These are phyloP conservation scores for Dorcus parallelipipedus DNA, from an alignment of 2,888 invertebrate genomes.

Conservation along the genomic window DNA sequence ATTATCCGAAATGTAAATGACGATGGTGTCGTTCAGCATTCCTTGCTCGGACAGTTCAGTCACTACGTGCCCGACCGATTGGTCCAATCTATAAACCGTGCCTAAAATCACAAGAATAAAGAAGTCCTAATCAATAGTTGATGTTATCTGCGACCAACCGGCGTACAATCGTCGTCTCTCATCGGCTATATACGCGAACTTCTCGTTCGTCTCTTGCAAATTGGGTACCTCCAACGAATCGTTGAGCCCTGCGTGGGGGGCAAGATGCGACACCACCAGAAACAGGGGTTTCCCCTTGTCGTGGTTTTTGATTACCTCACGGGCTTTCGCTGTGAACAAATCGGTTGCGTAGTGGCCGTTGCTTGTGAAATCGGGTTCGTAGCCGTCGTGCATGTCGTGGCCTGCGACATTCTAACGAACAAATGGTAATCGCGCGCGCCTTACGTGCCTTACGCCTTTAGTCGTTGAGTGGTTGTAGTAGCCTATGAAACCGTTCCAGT, in stretches of 20 bases:
- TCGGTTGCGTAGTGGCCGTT: slow-evolving; percentile 67
- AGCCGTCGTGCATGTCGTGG: slow-evolving; percentile 48
- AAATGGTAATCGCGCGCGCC: neutral
- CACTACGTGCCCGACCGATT: slow-evolving; percentile 76
- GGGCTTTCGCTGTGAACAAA: slow-evolving; percentile 63
- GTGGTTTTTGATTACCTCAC: slow-evolving; percentile 59
- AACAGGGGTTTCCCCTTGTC: slow-evolving; percentile 64
- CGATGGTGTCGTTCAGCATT: slow-evolving; percentile 76
- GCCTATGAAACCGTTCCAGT: slow-evolving; percentile 76
- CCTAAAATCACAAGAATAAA: slow-evolving; percentile 54
- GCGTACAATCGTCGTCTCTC: slow-evolving; percentile 64
- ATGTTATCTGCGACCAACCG: slow-evolving; percentile 51
- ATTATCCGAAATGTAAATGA: slow-evolving; percentile 86
- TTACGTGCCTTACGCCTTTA: slow-evolving; percentile 2
- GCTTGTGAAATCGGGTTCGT: slow-evolving; percentile 50
- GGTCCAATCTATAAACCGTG: slow-evolving; percentile 81
- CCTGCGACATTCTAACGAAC: slow-evolving; percentile 45
- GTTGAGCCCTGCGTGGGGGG: slow-evolving; percentile 65
- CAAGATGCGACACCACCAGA: slow-evolving; percentile 72
- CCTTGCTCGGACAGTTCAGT: slow-evolving; percentile 61
- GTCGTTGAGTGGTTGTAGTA: slow-evolving; percentile 58
- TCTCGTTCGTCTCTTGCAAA: slow-evolving; percentile 55
- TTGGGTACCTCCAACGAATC: slow-evolving; percentile 69
- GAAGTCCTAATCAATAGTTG: neutral
- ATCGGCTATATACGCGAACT: slow-evolving; percentile 65